Conservation (phyloP, 1,140 invertebrate genomes). For the Drosophila hydei region DNA sequence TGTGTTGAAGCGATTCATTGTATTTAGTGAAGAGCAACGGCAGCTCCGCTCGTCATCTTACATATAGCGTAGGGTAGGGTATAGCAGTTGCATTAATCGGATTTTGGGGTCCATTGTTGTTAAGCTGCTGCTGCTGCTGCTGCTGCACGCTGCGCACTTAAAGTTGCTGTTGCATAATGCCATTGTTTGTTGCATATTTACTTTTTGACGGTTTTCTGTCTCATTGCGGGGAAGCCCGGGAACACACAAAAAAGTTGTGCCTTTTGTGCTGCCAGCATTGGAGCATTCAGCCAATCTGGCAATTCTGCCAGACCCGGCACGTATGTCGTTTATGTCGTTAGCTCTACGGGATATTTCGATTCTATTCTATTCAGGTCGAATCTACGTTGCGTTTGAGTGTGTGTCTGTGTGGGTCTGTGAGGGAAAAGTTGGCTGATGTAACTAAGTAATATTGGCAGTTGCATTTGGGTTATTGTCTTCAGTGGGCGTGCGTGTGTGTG, state of each 20-base stretch:
- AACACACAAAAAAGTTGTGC: constrained; percentile 34
- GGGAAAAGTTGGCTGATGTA: constrained; percentile 58
- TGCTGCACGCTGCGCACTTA: constrained; percentile 59
- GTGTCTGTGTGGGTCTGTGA: constrained; percentile 13
- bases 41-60: constrained; percentile 21
- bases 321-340: constrained; percentile 78
- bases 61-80: constrained; percentile 7
- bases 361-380: constrained; percentile 60
- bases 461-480: constrained; percentile 79
- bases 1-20: constrained; percentile 68
- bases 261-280: constrained; percentile 41
- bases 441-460: constrained; percentile 76
- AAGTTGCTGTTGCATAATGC: constrained; percentile 75
- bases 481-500: constrained; percentile 14
- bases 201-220: constrained; percentile 74
- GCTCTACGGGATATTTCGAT: constrained; percentile 37
- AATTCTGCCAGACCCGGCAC: constrained; percentile 33
- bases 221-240: neutral
- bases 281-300: constrained; percentile 43
- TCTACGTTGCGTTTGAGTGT: constrained; percentile 33
- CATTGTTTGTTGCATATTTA: constrained; percentile 82
- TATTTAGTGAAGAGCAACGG: constrained; percentile 63
- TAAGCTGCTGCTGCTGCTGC: constrained; percentile 20
- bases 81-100: constrained; percentile 70
- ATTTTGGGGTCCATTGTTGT: constrained; percentile 70